Percentiles rank a stretch among this genome's conserved stretches.
Evolutionary conservation across 2,113 vertebrate genomes (phyloP).

Genomic region (Lepus europaeus): DNA sequence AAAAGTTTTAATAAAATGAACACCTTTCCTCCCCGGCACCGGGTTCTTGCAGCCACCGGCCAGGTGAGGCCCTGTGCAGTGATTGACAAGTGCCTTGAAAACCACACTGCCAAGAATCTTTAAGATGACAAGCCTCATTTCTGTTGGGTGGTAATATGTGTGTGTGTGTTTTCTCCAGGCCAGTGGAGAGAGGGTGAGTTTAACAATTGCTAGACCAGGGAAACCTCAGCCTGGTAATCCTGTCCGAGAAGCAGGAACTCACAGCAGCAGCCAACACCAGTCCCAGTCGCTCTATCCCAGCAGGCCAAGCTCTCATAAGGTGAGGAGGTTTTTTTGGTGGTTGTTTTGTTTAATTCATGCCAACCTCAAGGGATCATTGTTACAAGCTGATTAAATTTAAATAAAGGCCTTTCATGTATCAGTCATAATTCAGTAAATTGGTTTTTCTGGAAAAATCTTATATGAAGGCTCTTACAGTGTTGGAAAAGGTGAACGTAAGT

Average conservation of each 20-base stretch:
- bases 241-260: constrained; percentile 91
- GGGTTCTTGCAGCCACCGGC: not conserved
- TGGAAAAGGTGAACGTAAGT: not conserved
- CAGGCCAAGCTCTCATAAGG: constrained; percentile 91
- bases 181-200: constrained; percentile 96
- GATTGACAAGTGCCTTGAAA: not conserved
- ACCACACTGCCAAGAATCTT: not conserved
- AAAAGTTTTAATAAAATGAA: not conserved
- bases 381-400: not conserved
- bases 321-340: constrained; percentile 79
- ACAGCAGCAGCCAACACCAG: constrained; percentile 92
- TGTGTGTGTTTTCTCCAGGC: constrained; percentile 88
- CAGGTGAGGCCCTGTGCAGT: not conserved
- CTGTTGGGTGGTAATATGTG: not conserved
- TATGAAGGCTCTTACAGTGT: not conserved
- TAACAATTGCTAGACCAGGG: constrained; percentile 92
- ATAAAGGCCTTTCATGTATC: not conserved
- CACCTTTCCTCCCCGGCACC: no score
- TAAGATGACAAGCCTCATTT: not conserved
- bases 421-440: not conserved
- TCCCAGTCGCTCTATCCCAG: constrained; percentile 85
- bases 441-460: not conserved
- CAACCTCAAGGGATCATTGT: not conserved
- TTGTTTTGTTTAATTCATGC: no score
- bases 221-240: constrained; percentile 92